A percentile compares a stretch with the other conserved stretches of the same genome.
phyloP scores from a whole-genome alignment of 2,113 vertebrate genomes.

The Colius striatus region DNA sequence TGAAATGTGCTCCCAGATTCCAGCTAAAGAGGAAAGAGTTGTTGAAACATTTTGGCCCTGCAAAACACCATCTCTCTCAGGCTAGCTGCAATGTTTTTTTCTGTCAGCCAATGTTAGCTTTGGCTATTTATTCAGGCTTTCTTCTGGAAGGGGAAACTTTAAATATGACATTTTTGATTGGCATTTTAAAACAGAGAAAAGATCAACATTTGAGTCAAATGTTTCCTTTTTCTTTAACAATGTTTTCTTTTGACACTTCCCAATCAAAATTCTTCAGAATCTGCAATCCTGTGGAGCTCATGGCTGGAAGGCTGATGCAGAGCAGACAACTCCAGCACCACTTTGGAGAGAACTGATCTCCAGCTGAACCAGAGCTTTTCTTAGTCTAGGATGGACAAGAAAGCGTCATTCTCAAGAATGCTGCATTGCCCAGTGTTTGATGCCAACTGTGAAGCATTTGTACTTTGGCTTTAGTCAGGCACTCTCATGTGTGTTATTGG shows the following conservation, averaged over 20 bases:
- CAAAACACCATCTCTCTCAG: neutral
- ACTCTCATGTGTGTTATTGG: neutral
- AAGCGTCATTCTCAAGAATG: neutral
- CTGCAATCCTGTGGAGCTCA: neutral
- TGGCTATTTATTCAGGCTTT: constrained; percentile 41
- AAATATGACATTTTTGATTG: constrained; percentile 14
- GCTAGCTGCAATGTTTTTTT: constrained; percentile 15
- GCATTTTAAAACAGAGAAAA: constrained; percentile 44
- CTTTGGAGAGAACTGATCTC: neutral
- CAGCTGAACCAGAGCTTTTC: neutral
- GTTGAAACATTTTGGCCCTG: constrained; percentile 23
- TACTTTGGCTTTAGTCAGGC: neutral
- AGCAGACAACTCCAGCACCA: neutral
- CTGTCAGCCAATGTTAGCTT: constrained; percentile 44
- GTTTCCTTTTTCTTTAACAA: neutral
- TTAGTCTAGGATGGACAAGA: neutral
- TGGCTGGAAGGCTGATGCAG: neutral
- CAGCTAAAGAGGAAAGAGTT: neutral
- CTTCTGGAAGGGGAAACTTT: constrained; percentile 8
- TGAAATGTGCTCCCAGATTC: neutral
- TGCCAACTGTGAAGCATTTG: neutral
- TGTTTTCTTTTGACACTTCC: constrained; percentile 6
- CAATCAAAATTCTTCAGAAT: constrained; percentile 11
- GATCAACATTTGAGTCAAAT: neutral
- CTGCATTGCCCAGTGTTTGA: neutral